phyloP scores from a whole-genome alignment of 2,888 invertebrate species.

The Aplocera efformata region DNA sequence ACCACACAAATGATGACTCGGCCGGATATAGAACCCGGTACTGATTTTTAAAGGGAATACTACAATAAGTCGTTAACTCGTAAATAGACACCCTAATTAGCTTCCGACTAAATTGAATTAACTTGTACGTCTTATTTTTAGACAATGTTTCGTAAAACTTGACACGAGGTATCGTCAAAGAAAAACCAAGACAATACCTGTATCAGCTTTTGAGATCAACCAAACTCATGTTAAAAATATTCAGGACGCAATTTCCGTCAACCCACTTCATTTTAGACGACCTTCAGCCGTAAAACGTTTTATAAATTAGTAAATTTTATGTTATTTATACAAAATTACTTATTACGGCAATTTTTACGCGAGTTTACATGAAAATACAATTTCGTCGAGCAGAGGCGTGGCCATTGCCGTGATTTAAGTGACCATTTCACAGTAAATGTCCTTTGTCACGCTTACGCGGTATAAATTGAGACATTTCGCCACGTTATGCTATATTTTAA shows the following conservation, averaged over 20 bases:
- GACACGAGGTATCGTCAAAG: no score
- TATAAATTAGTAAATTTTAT: constrained; percentile 47
- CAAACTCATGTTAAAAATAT: constrained; percentile 6
- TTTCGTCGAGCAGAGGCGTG: constrained; percentile 54
- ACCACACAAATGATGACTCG: no score
- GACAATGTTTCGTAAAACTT: no score
- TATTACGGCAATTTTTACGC: constrained; percentile 46
- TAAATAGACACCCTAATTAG: no score
- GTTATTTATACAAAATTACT: constrained; percentile 41
- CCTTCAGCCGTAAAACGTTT: constrained; percentile 34
- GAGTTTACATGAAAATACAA: constrained; percentile 60
- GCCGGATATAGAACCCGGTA: no score
- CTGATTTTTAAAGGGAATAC: no score
- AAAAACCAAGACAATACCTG: no score
- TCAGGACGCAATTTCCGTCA: constrained; percentile 16
- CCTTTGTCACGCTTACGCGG: constrained; percentile 62
- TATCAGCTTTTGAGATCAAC: constrained; percentile 1
- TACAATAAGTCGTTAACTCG: no score
- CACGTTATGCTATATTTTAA: constrained; percentile 39
- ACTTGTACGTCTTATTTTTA: no score
- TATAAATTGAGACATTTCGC: constrained; percentile 67
- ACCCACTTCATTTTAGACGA: constrained; percentile 20
- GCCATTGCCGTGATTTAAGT: constrained; percentile 59
- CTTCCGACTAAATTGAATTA: no score
- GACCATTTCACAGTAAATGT: constrained; percentile 58